Conservation (phyloP, 2,888 invertebrate species). For the Alentia gelatinosa region DNA sequence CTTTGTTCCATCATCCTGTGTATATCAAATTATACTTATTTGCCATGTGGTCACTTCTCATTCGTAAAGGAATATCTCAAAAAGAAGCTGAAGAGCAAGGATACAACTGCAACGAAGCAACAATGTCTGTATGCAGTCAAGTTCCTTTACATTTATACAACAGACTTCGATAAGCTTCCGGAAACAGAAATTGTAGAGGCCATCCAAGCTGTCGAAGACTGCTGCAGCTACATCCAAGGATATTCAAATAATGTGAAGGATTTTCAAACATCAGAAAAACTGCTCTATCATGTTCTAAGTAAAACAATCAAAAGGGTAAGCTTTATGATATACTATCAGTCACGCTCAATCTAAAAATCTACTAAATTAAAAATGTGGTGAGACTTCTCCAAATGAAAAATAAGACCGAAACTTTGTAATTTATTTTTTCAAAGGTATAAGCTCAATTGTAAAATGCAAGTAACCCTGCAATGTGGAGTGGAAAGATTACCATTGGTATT, state of each 20-base stretch:
- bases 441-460: neutral
- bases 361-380: neutral
- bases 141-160: slow-evolving; percentile 8
- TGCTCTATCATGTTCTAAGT: neutral
- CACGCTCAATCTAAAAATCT: neutral
- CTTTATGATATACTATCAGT: neutral
- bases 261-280: neutral
- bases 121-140: neutral
- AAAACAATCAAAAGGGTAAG: slow-evolving; percentile 16
- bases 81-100: no score
- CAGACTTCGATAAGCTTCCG: neutral
- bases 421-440: no score
- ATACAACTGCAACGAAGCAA: neutral
- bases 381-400: no score
- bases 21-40: neutral
- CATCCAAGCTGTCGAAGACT: neutral
- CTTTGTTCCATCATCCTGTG: neutral
- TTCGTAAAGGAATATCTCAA: neutral
- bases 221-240: neutral
- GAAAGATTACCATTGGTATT: neutral
- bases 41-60: neutral
- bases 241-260: neutral
- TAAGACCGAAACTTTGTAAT: neutral
- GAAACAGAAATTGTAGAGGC: neutral
- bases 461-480: neutral